phyloP scores from a whole-genome alignment of 1,140 invertebrate genomes.

The Cydia strobilella region DNA sequence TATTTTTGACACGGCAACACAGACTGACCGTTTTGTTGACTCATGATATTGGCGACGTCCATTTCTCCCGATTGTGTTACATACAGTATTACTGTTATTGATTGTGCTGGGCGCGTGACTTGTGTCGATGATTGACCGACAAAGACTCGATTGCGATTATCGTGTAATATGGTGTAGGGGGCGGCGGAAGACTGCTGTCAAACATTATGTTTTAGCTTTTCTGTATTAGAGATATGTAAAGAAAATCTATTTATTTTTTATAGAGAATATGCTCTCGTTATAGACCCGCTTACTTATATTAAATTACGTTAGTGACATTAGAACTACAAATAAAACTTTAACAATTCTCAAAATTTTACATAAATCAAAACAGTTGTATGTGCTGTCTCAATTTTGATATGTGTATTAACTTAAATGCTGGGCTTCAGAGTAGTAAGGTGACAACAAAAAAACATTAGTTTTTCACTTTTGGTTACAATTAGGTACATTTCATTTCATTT shows the following conservation, averaged over 20 bases:
- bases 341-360: too few relatives aligned
- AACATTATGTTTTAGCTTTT: neutral
- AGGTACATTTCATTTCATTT: too few relatives aligned
- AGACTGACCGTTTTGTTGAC: constrained; percentile 61
- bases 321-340: too few relatives aligned
- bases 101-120: constrained; percentile 75
- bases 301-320: too few relatives aligned
- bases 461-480: too few relatives aligned
- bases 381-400: too few relatives aligned
- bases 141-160: constrained; percentile 38
- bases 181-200: neutral
- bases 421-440: too few relatives aligned
- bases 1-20: constrained; percentile 51
- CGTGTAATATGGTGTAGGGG: constrained; percentile 17
- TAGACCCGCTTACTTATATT: too few relatives aligned
- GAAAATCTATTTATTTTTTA: neutral
- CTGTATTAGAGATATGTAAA: neutral
- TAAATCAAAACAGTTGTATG: too few relatives aligned
- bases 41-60: constrained; percentile 72
- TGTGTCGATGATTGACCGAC: constrained; percentile 61
- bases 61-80: constrained; percentile 69
- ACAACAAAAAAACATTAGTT: too few relatives aligned
- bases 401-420: too few relatives aligned
- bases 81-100: constrained; percentile 73
- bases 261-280: neutral